Conservation (phyloP, 1,140 invertebrate genomes). For the Panagrolaimus sp. region DNA sequence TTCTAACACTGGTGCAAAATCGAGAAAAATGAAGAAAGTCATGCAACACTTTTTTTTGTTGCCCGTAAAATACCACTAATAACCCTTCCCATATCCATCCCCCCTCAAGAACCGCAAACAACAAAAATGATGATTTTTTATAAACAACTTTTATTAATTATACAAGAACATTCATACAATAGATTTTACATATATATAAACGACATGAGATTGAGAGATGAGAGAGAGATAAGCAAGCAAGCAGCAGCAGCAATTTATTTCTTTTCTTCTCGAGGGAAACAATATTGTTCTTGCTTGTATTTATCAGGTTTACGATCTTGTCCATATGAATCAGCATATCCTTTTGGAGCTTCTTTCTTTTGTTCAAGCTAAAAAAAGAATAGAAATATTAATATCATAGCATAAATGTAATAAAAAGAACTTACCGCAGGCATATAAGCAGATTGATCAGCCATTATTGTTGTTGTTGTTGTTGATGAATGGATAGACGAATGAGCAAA, state of each 20-base stretch:
- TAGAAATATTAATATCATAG: too few relatives aligned
- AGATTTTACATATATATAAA: too few relatives aligned
- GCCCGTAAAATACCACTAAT: background rate
- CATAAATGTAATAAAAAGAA: background rate
- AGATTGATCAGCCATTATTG: constrained; percentile 11
- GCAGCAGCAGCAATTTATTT: background rate
- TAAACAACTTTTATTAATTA: constrained; percentile 10
- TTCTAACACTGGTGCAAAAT: too few relatives aligned
- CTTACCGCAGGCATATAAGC: constrained; percentile 8
- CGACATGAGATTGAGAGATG: too few relatives aligned
- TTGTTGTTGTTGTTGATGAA: background rate
- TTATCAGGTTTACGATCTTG: background rate
- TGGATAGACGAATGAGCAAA: background rate
- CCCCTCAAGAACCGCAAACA: background rate
- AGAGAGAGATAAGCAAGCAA: background rate
- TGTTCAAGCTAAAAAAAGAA: background rate
- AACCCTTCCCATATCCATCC: background rate
- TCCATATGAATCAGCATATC: background rate
- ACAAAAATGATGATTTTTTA: background rate
- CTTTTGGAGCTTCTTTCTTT: constrained; percentile 1
- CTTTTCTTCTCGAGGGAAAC: constrained; percentile 4
- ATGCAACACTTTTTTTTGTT: too few relatives aligned
- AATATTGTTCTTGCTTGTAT: constrained; percentile 12
- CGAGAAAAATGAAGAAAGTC: too few relatives aligned
- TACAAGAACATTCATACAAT: background rate